phyloP scores from a whole-genome alignment of 35 echinoderm and acorn worm species.

The Eucidaris tribuloides region DNA sequence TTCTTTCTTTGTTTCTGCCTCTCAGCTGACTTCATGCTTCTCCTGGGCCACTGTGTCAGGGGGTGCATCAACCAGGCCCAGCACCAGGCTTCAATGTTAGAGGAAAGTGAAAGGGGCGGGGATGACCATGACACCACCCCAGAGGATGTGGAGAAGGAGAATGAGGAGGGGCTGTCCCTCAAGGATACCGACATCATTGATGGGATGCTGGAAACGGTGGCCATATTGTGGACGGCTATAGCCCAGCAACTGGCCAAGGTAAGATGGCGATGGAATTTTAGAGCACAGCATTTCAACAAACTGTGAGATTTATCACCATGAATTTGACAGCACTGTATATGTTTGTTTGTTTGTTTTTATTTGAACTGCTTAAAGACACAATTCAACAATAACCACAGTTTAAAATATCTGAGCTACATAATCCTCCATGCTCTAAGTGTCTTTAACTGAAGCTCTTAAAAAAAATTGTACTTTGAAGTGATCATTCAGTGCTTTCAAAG shows the following conservation, averaged over 20 bases:
- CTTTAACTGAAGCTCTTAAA: too few species aligned
- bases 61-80: slow-evolving; percentile 69
- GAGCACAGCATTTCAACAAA: not conserved
- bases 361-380: too few species aligned
- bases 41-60: slow-evolving; percentile 69
- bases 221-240: slow-evolving; percentile 84
- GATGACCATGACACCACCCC: not conserved
- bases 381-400: too few species aligned
- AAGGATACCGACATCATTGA: slow-evolving; percentile 87
- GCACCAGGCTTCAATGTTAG: slow-evolving; percentile 1
- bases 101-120: slow-evolving; percentile 10
- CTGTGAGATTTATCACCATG: not conserved
- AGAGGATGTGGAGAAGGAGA: slow-evolving; percentile 42
- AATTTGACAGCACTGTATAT: too few species aligned
- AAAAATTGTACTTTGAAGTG: too few species aligned
- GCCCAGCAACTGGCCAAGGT: slow-evolving; percentile 64
- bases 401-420: too few species aligned
- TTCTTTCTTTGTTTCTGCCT: not conserved
- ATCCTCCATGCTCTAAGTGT: too few species aligned
- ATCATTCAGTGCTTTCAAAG: too few species aligned
- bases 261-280: too few species aligned
- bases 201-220: slow-evolving; percentile 93
- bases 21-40: slow-evolving; percentile 72
- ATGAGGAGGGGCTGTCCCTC: slow-evolving; percentile 63
- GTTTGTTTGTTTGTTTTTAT: too few species aligned